These are phyloP conservation scores for Phlogophora meticulosa DNA, from an alignment of 2,888 invertebrate genomes.

Conservation along the genomic window DNA sequence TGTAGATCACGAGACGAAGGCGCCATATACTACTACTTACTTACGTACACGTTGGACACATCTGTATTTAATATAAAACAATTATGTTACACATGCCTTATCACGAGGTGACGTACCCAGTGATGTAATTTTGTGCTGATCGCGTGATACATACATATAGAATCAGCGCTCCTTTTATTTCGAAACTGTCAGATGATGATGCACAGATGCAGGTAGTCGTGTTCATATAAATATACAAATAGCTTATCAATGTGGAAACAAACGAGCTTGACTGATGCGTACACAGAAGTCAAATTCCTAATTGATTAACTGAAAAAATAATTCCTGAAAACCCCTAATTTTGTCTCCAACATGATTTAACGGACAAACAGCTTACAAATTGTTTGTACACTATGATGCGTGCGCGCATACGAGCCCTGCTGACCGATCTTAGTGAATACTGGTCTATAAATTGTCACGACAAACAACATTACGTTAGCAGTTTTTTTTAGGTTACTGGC, in stretches of 20 bases:
- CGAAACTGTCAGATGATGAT: slow-evolving; percentile 49
- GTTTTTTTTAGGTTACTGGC: slow-evolving; percentile 66
- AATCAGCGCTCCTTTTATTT: slow-evolving; percentile 71
- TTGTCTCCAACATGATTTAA: neutral
- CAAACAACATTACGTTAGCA: slow-evolving; percentile 56
- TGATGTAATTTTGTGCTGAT: slow-evolving; percentile 81
- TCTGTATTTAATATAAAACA: slow-evolving; percentile 62
- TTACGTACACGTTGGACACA: slow-evolving; percentile 63
- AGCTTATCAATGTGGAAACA: neutral
- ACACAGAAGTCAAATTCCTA: neutral
- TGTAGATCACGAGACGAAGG: slow-evolving; percentile 79
- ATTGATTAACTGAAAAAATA: neutral
- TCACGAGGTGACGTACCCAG: slow-evolving; percentile 76
- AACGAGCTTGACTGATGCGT: neutral
- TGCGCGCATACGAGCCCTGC: slow-evolving; percentile 29
- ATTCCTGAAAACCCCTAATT: slow-evolving; percentile 28
- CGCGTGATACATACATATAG: slow-evolving; percentile 69
- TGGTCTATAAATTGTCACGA: slow-evolving; percentile 42
- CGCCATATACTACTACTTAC: slow-evolving; percentile 58
- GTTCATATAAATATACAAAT: neutral
- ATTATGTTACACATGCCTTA: slow-evolving; percentile 74
- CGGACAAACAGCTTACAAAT: neutral
- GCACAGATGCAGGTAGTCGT: slow-evolving; percentile 7
- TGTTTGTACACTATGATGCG: slow-evolving; percentile 25
- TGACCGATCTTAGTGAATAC: slow-evolving; percentile 15